Percentiles rank a stretch among this genome's conserved stretches.
These are phyloP conservation scores for Oryzias woworae DNA, from an alignment of 2,113 vertebrate genomes.

Conservation along the genomic window DNA sequence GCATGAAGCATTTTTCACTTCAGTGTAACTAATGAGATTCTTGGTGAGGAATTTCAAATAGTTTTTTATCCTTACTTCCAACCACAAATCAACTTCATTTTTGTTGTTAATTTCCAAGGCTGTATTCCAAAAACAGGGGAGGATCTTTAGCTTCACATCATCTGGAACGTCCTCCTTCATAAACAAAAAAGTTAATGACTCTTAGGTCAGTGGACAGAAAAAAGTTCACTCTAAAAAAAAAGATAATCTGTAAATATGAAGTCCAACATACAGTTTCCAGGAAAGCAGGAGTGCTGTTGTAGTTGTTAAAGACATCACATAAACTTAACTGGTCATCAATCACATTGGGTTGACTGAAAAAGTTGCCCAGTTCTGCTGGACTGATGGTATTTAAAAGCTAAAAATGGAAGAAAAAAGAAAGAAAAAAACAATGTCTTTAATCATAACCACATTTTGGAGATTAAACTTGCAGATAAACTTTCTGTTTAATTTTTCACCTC, in stretches of 20 bases:
- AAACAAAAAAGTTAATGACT: no score
- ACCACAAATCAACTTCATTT: slow-evolving; percentile 60
- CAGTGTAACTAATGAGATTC: slow-evolving; percentile 42
- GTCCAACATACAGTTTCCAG: slow-evolving; percentile 49
- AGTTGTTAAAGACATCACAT: slow-evolving; percentile 58
- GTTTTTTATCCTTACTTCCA: slow-evolving; percentile 37
- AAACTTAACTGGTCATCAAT: slow-evolving; percentile 36
- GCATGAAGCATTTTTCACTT: slow-evolving; percentile 58
- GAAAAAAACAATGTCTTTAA: background rate
- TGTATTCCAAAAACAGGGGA: slow-evolving; percentile 65
- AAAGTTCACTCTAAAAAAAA: background rate
- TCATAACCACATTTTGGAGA: background rate
- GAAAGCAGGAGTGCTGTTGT: slow-evolving; percentile 56
- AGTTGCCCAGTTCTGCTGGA: slow-evolving; percentile 51
- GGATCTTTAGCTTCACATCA: slow-evolving; percentile 35
- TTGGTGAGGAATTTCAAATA: slow-evolving; percentile 63
- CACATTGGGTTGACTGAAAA: slow-evolving; percentile 50
- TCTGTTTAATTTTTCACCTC: slow-evolving; percentile 32
- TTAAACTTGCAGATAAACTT: background rate
- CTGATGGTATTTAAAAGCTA: slow-evolving; percentile 66
- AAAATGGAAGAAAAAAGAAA: background rate
- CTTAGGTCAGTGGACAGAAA: background rate
- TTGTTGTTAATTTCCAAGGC: slow-evolving; percentile 48
- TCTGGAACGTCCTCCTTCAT: slow-evolving; percentile 51
- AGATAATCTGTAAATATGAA: background rate